These are phyloP conservation scores for Diabrotica undecimpunctata DNA, from an alignment of 1,140 invertebrate genomes.

Conservation along the genomic window DNA sequence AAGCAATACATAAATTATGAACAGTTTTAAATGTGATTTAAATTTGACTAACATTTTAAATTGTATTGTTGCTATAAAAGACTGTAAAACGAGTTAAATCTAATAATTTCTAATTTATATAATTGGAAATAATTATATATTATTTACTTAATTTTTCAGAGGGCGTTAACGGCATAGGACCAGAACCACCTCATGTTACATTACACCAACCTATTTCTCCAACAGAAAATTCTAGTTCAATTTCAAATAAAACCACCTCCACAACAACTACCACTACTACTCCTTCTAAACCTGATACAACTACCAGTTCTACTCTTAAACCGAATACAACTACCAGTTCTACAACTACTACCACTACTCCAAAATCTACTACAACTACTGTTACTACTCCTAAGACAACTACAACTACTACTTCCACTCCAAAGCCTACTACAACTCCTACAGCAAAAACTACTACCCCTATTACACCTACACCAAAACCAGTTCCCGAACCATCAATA, in stretches of 20 bases:
- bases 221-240: no score
- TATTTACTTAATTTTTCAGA: no score
- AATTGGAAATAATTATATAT: no score
- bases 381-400: conserved; percentile 28
- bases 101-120: no score
- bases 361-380: conserved; percentile 30
- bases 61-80: no score
- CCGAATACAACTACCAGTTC: conserved; percentile 28
- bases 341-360: conserved; percentile 24
- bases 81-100: no score
- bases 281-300: background rate
- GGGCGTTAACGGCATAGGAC: no score
- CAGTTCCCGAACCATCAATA: conserved; percentile 27
- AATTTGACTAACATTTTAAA: no score
- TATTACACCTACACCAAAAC: conserved; percentile 29
- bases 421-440: conserved; percentile 40
- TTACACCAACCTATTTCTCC: no score
- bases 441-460: conserved; percentile 38
- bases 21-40: no score
- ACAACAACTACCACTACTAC: background rate
- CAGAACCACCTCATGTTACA: no score
- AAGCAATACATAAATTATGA: no score
- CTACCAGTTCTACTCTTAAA: background rate
- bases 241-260: background rate
- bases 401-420: conserved; percentile 34